These are phyloP conservation scores for Phorcus lineatus DNA, from an alignment of 2,888 invertebrate species.

Conservation along the genomic window DNA sequence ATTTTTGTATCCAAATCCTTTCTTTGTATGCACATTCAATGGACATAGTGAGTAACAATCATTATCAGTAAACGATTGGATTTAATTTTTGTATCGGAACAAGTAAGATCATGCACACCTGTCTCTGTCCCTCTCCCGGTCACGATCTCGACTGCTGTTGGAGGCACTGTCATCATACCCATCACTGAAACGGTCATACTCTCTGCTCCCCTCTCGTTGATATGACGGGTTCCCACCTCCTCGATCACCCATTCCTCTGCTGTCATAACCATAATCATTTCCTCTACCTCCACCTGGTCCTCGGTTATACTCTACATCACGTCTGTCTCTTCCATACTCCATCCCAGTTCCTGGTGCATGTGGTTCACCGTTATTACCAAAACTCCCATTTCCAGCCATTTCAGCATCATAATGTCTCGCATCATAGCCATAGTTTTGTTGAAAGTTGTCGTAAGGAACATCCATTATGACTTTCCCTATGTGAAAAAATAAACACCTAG, in stretches of 20 bases:
- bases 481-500: too few species aligned
- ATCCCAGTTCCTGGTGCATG: not conserved
- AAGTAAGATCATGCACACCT: not conserved
- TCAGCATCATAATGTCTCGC: too few species aligned
- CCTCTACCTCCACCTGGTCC: constrained; percentile 30
- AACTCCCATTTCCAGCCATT: constrained; percentile 7
- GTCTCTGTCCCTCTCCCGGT: constrained; percentile 39
- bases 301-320: not conserved
- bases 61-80: too few species aligned
- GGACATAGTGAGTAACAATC: too few species aligned
- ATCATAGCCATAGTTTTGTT: too few species aligned
- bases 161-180: constrained; percentile 40
- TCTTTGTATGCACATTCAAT: too few species aligned
- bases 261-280: constrained; percentile 23
- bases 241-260: not conserved
- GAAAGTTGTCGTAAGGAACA: too few species aligned
- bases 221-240: constrained; percentile 18
- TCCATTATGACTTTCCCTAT: too few species aligned
- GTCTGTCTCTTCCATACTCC: constrained; percentile 15
- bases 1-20: too few species aligned
- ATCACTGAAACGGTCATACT: constrained; percentile 40
- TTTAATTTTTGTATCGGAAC: not conserved
- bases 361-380: not conserved
- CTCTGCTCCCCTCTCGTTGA: constrained; percentile 36
- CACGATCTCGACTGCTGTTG: constrained; percentile 40